Conservation (phyloP, 2,113 vertebrate genomes). For the Coreoperca whiteheadi region DNA sequence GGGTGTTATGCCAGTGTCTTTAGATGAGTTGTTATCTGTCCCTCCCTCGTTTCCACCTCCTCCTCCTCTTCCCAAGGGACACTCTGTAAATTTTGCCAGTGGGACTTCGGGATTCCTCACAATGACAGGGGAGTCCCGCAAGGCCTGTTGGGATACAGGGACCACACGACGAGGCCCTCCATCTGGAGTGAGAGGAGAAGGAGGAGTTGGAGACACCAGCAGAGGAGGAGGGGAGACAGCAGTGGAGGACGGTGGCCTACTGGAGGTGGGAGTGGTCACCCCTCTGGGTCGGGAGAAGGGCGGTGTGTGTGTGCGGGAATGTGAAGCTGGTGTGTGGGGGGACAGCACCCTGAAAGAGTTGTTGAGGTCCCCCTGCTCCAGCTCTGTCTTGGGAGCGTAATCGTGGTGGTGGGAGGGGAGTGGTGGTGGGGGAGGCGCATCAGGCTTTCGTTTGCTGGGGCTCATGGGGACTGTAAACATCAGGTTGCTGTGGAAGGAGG, state of each 20-base stretch:
- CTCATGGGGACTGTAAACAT: constrained; percentile 95
- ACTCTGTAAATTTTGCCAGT: constrained; percentile 89
- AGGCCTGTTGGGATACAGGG: constrained; percentile 83
- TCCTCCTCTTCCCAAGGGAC: constrained; percentile 80
- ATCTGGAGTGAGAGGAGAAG: constrained; percentile 86
- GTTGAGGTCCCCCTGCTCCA: constrained; percentile 77
- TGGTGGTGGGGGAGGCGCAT: constrained; percentile 73
- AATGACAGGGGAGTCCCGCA: constrained; percentile 92
- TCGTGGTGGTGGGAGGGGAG: constrained; percentile 81
- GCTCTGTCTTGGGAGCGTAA: constrained; percentile 82
- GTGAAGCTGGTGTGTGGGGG: constrained; percentile 82
- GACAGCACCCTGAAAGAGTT: constrained; percentile 87
- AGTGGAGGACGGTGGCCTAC: constrained; percentile 75
- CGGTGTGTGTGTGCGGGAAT: constrained; percentile 84
- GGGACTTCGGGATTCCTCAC: constrained; percentile 93
- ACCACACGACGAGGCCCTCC: constrained; percentile 87
- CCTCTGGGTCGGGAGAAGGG: constrained; percentile 79
- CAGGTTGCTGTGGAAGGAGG: constrained; percentile 89
- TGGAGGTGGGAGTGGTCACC: constrained; percentile 70
- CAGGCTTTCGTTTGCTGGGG: constrained; percentile 89
- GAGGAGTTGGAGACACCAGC: constrained; percentile 80
- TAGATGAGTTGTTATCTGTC: constrained; percentile 58
- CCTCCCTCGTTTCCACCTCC: constrained; percentile 51
- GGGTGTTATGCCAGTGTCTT: constrained; percentile 66
- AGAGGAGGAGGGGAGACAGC: constrained; percentile 84